phyloP scores from a whole-genome alignment of 2,797 vertebrate genomes.

The Darevskia nairensis region DNA sequence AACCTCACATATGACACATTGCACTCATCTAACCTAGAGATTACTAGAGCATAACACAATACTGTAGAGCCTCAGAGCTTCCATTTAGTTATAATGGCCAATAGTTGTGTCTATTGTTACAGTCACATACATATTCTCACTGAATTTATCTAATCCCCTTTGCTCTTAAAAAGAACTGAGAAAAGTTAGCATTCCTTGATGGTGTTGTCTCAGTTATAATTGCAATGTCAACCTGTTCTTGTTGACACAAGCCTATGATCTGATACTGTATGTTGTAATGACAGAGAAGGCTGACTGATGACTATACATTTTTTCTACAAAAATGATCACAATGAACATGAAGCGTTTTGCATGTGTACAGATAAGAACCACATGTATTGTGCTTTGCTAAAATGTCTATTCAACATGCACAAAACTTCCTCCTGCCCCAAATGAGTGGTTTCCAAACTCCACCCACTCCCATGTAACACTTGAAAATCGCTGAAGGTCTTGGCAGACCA shows the following conservation, averaged over 20 bases:
- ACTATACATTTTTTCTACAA: neutral
- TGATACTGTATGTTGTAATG: neutral
- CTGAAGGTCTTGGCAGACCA: too few relatives aligned
- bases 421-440: too few relatives aligned
- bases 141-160: neutral
- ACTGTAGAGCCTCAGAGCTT: too few relatives aligned
- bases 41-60: too few relatives aligned
- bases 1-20: too few relatives aligned
- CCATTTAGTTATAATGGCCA: neutral
- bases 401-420: neutral
- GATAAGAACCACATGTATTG: neutral
- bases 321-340: neutral
- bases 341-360: neutral
- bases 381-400: neutral
- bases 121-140: neutral
- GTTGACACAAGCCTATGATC: neutral
- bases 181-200: neutral
- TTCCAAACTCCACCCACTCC: too few relatives aligned
- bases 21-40: too few relatives aligned
- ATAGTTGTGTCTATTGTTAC: neutral
- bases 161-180: neutral
- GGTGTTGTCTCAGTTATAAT: neutral
- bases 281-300: neutral
- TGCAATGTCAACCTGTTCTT: slow-evolving; percentile 7
- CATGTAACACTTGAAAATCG: too few relatives aligned